Evolutionary conservation across 1,140 invertebrate genomes (phyloP), one percentile per base, ranked within the genome.

Genomic region (Vanessa tameamea): DNA sequence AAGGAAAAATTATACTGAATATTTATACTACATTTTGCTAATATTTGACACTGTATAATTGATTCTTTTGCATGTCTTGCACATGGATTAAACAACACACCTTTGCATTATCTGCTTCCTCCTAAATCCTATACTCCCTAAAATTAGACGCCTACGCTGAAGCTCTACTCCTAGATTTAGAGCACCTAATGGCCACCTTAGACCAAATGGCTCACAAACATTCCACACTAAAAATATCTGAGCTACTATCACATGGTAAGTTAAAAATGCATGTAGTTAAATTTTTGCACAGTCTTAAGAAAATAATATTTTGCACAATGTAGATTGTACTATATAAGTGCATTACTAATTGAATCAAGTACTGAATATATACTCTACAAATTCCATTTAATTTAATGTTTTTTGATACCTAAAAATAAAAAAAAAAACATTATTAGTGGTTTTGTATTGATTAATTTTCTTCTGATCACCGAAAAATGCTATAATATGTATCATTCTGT

Each of bases 161-260:
- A 93, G 94, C 94, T 89, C 93, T 94, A 77, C 94, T 94, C 89
- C 94, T 94, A 92, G 94, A 94, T 85, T 92, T 94, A 93, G 94
- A 94, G 93, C 93, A 94, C 85, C 91, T 93, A 65, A 93, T 93
- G 93, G 90, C 93, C 78, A 93, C 92, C 72, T 81, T 93, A 87
- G 93, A 93, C 82, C 93, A 93, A 89, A 93, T 93, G 91, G 92
- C 93, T 85, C 90, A 93, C 78, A 92, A 90, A 87, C 90, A 93
- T 79, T 92, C 92, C 77, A 86, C 86, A 78, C 85, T 93, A 82
- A 93, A 93, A 88, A 93, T 93, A 85, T 93, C 92, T 75, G 93
- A 93, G 76, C 84, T 93, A 83, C 83, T 93, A 15, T 92, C 91
- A 80, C 87, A 91, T 87, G 93, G 93, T 93, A 91, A 93, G 93